Evolutionary conservation across 2,797 vertebrate genomes (phyloP), one percentile per base, ranked within the genome.

Genomic region (Rhadinocentrus ornatus): DNA sequence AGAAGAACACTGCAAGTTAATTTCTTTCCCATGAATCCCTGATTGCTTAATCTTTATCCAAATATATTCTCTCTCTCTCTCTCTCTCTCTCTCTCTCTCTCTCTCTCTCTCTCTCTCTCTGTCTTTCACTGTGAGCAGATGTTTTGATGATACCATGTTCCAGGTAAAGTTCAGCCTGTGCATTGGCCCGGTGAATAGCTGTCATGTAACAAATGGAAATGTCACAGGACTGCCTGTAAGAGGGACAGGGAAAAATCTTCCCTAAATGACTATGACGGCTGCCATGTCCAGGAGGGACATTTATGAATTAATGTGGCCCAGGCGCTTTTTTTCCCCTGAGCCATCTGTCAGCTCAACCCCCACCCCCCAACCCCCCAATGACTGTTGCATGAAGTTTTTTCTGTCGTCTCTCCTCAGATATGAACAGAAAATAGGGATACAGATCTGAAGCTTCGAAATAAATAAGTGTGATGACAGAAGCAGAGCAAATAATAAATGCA

Each of bases 191-290:
- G 52, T 82, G 82, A 86, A 84, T 83, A 70, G 69, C 75, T 72
- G 77, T 80, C 72, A 80, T 80, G 75, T 77, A 75, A 73, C 70
- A 81, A 90, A 86, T 92, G 81, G 35, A 91, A 89, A 87, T 88
- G 84, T 90, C 77, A 81, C 34, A 48, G 66, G 20, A 46, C 48
- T 62, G 58, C 81, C 54, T 67, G 63, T 56, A 62, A 86, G 73
- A 80, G 31, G 18, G 56, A 80, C 41, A 12, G 34, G 68, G 63
- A 86, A 88, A 73, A 75, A 84, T 89, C 80, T 91, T 44, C 69
- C 48, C 37, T 83, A 77, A 91, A 86, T 68, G 74, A 82, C 67
- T 81, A 64, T 84, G 86, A 89, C 58, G 48, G 85, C 80, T 82
- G 74, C 63, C 78, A 66, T 74, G 69, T 80, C 81, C 79, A 48